These are phyloP conservation scores for Drosophila merina DNA, from an alignment of 2,888 invertebrate species.

Conservation along the genomic window DNA sequence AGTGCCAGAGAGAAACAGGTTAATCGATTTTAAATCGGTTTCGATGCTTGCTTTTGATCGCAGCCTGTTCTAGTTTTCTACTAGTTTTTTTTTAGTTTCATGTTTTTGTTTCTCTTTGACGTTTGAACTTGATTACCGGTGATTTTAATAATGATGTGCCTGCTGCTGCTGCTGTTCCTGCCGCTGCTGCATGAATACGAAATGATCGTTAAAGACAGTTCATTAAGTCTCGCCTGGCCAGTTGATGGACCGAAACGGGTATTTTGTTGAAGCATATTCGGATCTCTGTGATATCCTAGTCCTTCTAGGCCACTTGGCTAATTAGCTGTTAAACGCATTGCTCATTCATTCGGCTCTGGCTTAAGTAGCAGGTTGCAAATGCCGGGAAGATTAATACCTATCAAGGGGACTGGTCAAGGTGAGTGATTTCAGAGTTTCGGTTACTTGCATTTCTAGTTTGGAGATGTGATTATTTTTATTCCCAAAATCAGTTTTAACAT, in stretches of 20 bases:
- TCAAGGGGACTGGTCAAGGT: conserved; percentile 4
- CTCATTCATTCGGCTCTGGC: conserved; percentile 27
- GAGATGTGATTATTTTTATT: background rate
- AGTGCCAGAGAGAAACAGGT: conserved; percentile 75
- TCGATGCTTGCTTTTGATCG: conserved; percentile 76
- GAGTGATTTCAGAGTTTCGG: background rate
- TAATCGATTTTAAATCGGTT: conserved; percentile 80
- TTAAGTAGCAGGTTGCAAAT: conserved; percentile 19
- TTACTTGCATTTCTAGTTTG: background rate
- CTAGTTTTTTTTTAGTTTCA: conserved; percentile 47
- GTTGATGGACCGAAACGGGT: conserved; percentile 25
- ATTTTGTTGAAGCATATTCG: conserved; percentile 9
- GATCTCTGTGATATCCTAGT: conserved; percentile 18
- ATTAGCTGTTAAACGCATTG: conserved; percentile 51
- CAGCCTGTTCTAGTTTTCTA: conserved; percentile 27
- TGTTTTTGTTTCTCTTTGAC: conserved; percentile 62
- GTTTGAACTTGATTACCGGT: conserved; percentile 78
- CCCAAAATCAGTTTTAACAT: background rate
- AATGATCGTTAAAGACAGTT: conserved; percentile 59
- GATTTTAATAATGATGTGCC: conserved; percentile 76
- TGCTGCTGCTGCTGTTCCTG: conserved; percentile 30
- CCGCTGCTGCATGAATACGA: conserved; percentile 46
- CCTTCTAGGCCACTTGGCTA: conserved; percentile 34
- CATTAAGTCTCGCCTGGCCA: conserved; percentile 52
- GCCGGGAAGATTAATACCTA: conserved; percentile 32